Conservation (phyloP, 2,113 vertebrate genomes). For the Oreochromis aureus region DNA sequence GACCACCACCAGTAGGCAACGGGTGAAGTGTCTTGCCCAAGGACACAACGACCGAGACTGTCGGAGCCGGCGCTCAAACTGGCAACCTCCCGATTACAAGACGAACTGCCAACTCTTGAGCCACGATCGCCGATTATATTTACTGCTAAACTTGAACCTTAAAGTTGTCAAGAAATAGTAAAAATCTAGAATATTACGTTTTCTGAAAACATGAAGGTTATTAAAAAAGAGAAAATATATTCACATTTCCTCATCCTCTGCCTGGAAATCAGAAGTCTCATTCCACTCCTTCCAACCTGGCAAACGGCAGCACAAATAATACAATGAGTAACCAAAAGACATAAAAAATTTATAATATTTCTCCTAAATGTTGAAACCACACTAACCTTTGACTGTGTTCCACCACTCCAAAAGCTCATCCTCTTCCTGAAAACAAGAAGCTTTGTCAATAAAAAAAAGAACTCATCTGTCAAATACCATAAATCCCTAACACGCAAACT, state of each 20-base stretch:
- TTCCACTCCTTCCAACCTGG: conserved; percentile 71
- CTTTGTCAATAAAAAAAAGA: background rate
- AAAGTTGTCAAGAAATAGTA: background rate
- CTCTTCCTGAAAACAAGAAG: conserved; percentile 35
- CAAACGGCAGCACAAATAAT: background rate
- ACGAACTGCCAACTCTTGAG: too few species aligned
- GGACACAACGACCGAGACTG: too few species aligned
- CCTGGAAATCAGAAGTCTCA: conserved; percentile 30
- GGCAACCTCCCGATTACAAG: too few species aligned
- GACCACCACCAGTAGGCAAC: too few species aligned
- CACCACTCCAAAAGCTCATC: conserved; percentile 68
- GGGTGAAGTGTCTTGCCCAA: too few species aligned
- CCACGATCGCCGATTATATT: background rate
- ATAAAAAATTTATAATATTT: accelerated
- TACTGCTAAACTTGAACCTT: background rate
- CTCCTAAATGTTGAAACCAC: background rate
- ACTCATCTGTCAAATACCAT: background rate
- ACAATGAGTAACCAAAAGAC: background rate
- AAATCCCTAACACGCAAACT: background rate
- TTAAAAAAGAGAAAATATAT: background rate
- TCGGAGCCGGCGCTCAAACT: too few species aligned
- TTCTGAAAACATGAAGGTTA: background rate
- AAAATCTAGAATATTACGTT: background rate
- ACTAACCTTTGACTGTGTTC: conserved; percentile 61
- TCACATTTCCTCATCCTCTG: conserved; percentile 50